Base-by-base conservation (phyloP, 2,113 vertebrate species). In the Rhinopomastus cyanomelas region DNA sequence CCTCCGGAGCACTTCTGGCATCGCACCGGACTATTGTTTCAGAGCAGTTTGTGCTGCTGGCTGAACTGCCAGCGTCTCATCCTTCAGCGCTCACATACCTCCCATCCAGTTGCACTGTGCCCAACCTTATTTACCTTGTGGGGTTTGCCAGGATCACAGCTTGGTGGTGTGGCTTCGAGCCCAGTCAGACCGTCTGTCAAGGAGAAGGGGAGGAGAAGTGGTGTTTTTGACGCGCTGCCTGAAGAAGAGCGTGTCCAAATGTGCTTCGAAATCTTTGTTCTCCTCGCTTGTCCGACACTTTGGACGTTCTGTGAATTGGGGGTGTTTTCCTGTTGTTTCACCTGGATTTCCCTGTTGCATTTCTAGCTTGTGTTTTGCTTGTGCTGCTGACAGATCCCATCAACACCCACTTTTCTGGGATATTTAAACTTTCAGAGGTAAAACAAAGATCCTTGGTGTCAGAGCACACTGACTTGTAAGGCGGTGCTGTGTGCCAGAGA, bases 361-460 rank as follows among this genome's bases (percentile, higher is more conserved):
- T 91, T 87, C 74, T 71, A 90, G 81, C 76, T 81, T 95, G 81
- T 55, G 88, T 95, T 86, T 95, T 95, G 92, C 95, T 95, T 96
- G 94, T 96, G 88, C 93, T 94, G 90, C 95, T 95, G 94, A 93
- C 90, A 95, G 85, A 94, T 90, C 80, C 90, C 82, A 90, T 93
- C 87, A 93, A 95, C 94, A 94, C 94, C 95, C 90, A 95, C 94
- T 95, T 94, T 95, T 90, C 77, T 77, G 52, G 86, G 81, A 76
- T 86, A 94, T 71, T 89, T 95, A 93, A 93, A 91, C 85, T 88
- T 95, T 81, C 81, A 78, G 88, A 86, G 90, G 80, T 91, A 87
- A 92, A 93, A 95, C 77, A 92, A 91, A 94, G 95, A 76, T 84
- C 90, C 88, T 81, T 94, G 55, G 86, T 95, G 94, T 95, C 93